Evolutionary conservation across 2,113 vertebrate genomes (phyloP), one percentile per base, ranked within the genome.

Genomic region (Gymnorhina tibicen): DNA sequence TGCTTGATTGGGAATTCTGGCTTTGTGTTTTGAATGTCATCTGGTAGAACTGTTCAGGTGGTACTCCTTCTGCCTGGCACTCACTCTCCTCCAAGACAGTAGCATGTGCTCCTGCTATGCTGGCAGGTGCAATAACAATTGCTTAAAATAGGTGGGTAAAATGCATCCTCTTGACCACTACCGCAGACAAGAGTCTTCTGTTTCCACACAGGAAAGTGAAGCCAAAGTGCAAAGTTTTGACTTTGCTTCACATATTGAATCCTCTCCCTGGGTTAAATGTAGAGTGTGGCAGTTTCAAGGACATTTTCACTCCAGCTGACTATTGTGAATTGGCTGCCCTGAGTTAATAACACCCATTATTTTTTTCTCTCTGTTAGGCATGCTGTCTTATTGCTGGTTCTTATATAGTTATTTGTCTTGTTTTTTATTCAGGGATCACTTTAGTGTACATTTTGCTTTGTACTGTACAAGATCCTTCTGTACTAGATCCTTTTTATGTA

Each of bases 91-190:
- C 39, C 23, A 26, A 39, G 52, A 11, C 1, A 16, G 17, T 16
- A 4, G 6, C 8, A 6, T 15, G 21, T 15, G 5, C 16, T 60
- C 22, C 41, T 82, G 74, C 14, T 60, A 3, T 74, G n/a, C 50
- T 74, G 10, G 26, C 46, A 63, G 50, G 30, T 68, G 44, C 7
- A 4, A 3, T 39, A 41, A 13, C 6, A 56, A 7, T 13, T 91
- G 32, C 30, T 58, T 75, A 59, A 84, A 78, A 32, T 9, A 63
- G 4, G 4, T 46, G 21, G 17, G 12, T 63, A 32, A 93, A 92
- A 75, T 6, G 4, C 3, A 30, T 75, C 7, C 12, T 55, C 18
- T 87, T 0, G 0, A 21, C 42, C 33, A 85, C 23, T 14, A 22
- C 41, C 3, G 21, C 28, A 35, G 24, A 62, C 14, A 35, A 15